Evolutionary conservation across 2,797 vertebrate species (phyloP), one percentile per base, ranked within the genome.

Genomic region (Tadarida brasiliensis): DNA sequence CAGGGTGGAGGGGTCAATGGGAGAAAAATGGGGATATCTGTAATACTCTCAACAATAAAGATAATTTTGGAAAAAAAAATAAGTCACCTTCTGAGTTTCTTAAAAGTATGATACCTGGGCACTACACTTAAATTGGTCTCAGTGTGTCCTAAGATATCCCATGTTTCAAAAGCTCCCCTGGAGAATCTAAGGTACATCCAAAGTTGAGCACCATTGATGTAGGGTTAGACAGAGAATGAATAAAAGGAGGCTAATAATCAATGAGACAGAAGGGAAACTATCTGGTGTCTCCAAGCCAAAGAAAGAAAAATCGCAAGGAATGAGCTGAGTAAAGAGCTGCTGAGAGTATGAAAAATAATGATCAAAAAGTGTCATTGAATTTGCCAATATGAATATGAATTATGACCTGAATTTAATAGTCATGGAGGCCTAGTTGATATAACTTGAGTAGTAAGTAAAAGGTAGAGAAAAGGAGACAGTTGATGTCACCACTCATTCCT

Each of bases 351-450:
- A 90, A 83, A 91, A 83, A 33, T 59, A 78, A 59, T 67, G 22
- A 35, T 83, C n/a, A 71, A 77, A 71, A 90, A 8, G 8, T 44
- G 3, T 67, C 68, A 35, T 71, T 91, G 35, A 49, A 73, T 80
- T 94, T 78, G 51, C 33, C 26, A 90, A 10, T 82, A 49, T 90
- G n/a, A 90, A 70, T 92, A 82, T 57, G 47, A 82, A 28, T 49
- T 49, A 49, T 90, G 71, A 65, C 39, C 63, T 67, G 11, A 51
- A 51, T 28, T 28, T 65, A 82, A 67, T 78, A n/a, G 47, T 73
- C 22, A 17, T 71, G 17, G 56, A 87, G 78, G 33, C 19, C 28
- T 84, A 20, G 1, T 44, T 93, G 11, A 51, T 91, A 2, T 80
- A 78, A 71, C 67, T 77, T 83, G 56, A 65, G 14, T 24, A 76